phyloP scores from a whole-genome alignment of 2,797 vertebrate genomes.

The Rhynchonycteris naso region DNA sequence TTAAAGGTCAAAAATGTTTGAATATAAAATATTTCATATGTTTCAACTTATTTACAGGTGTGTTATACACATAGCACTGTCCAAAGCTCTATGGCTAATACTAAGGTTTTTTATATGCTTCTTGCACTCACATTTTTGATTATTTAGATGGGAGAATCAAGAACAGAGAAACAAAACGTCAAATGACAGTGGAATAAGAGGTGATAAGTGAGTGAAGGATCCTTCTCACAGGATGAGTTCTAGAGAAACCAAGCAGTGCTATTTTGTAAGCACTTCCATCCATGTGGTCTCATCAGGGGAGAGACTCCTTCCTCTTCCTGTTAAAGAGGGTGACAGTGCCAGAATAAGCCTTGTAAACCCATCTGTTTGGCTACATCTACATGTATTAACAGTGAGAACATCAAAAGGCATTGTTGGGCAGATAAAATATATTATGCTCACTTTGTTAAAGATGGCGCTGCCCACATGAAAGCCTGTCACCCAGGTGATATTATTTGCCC shows the following conservation, averaged over 20 bases:
- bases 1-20: slow-evolving; percentile 33
- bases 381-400: background rate
- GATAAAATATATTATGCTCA: too few relatives aligned
- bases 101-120: background rate
- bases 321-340: background rate
- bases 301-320: background rate
- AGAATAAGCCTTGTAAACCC: background rate
- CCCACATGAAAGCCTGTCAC: too few relatives aligned
- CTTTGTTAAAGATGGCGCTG: too few relatives aligned
- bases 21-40: background rate
- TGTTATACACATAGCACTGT: background rate
- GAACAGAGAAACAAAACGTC: background rate
- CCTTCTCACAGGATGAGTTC: background rate
- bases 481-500: too few relatives aligned
- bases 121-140: background rate
- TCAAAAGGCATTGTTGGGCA: too few relatives aligned
- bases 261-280: background rate
- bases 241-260: background rate
- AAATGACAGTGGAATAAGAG: background rate
- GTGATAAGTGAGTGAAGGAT: background rate
- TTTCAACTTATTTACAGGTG: background rate
- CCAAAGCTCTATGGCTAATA: background rate
- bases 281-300: background rate
- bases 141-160: background rate
- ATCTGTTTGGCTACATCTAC: background rate